These are phyloP conservation scores for Idaea biselata DNA, from an alignment of 2,888 invertebrate species.

Conservation along the genomic window DNA sequence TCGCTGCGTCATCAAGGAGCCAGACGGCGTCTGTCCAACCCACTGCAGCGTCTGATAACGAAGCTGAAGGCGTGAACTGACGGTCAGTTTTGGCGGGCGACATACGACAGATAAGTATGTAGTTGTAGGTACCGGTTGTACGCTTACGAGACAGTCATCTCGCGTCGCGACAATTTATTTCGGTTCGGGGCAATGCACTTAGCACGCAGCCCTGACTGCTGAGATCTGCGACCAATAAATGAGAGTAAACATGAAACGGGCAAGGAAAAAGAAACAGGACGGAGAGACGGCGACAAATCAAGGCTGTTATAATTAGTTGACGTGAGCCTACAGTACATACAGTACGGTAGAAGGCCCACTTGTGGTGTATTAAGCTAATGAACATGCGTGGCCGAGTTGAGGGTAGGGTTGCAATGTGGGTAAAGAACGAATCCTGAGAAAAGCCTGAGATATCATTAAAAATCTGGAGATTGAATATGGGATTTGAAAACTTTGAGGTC, in stretches of 20 bases:
- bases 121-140: constrained; percentile 65
- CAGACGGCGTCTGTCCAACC: constrained; percentile 36
- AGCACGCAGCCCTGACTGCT: constrained; percentile 71
- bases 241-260: constrained; percentile 61
- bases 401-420: too few species aligned
- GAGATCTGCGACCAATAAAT: constrained; percentile 64
- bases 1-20: constrained; percentile 37
- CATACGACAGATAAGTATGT: constrained; percentile 41
- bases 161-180: constrained; percentile 78
- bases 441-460: too few species aligned
- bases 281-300: constrained; percentile 55
- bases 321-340: constrained; percentile 23
- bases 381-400: constrained; percentile 8
- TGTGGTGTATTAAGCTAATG: constrained; percentile 30
- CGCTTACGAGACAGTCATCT: constrained; percentile 58
- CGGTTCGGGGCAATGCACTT: constrained; percentile 79
- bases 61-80: constrained; percentile 49
- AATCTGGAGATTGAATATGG: too few species aligned
- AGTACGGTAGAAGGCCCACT: constrained; percentile 41
- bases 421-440: too few species aligned
- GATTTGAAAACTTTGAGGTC: too few species aligned
- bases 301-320: constrained; percentile 62
- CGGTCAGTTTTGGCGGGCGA: constrained; percentile 51
- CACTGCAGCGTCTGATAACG: constrained; percentile 35
- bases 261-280: constrained; percentile 46